Base-by-base conservation (phyloP, 2,797 vertebrate species). In the Chaunax sp. region DNA sequence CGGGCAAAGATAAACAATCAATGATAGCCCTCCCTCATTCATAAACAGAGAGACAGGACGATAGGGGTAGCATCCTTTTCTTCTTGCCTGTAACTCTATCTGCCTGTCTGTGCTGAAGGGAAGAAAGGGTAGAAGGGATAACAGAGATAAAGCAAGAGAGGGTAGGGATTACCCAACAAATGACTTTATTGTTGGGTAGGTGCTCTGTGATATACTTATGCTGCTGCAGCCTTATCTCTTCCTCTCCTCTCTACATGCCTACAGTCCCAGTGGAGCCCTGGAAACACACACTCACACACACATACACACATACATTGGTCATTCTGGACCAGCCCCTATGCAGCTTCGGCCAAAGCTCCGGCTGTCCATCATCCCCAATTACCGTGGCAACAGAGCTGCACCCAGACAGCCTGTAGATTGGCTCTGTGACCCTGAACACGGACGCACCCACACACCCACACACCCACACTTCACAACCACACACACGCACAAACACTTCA, bases 341-440 rank as follows among this genome's bases (percentile, higher is more conserved):
- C 88, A 92, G 88, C 86, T 87, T 86, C 75, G 85, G 87, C 83
- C 87, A 85, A 87, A 87, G 81, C 86, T 87, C 83, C 7, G 77
- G 89, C 92, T 94, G 93, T 94, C 94, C 89, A 92, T 95, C 92
- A 93, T 91, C 89, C 90, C 89, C 93, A 93, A 95, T 94, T 93
- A 94, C 92, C 90, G 86, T 93, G 92, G 93, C 93, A 93, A 93
- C 91, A 66, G 90, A 85, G 87, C 86, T 86, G 84, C 84, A 78
- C 85, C 81, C 87, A 90, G 90, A 89, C 91, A 92, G 90, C 84
- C 89, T 91, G 88, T 87, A 85, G 87, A 93, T 92, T 90, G 91
- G 87, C 80, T 87, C 53, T 80, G 82, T 89, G 90, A 91, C 90
- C 88, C 90, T 90, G 86, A 86, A 87, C 77, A 64, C 77, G 57